Conservation (phyloP, 1,140 invertebrate genomes). For the Lordiphosa collinella region DNA sequence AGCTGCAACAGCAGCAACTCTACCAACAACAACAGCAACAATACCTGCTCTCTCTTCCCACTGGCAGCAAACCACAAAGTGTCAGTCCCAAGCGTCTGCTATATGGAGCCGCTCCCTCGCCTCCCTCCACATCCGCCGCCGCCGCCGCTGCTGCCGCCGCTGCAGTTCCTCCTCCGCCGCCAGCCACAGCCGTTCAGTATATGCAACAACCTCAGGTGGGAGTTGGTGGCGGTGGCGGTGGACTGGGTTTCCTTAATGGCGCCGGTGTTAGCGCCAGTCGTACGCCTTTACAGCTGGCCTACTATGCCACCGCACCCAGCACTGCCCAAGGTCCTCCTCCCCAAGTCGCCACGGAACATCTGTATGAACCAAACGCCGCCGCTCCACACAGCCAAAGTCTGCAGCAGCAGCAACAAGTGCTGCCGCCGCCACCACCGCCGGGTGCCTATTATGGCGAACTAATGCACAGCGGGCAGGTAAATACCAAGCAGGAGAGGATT, state of each 20-base stretch:
- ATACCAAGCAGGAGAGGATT: not conserved
- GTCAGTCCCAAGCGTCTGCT: conserved; percentile 70
- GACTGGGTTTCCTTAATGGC: conserved; percentile 61
- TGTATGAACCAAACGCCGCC: conserved; percentile 28
- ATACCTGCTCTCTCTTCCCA: conserved; percentile 55
- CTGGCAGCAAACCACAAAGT: conserved; percentile 52
- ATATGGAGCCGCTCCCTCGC: conserved; percentile 30
- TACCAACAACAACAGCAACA: conserved; percentile 61
- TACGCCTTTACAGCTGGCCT: conserved; percentile 61
- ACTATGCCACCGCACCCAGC: conserved; percentile 56
- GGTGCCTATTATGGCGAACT: conserved; percentile 74
- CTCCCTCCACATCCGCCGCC: conserved; percentile 11
- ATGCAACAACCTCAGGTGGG: conserved; percentile 40
- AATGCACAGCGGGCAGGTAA: conserved; percentile 71
- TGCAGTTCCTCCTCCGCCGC: conserved; percentile 3
- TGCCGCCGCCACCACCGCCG: conserved; percentile 53
- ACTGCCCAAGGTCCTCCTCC: conserved; percentile 43
- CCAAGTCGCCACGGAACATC: conserved; percentile 37
- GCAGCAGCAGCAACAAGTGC: conserved; percentile 41
- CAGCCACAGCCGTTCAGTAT: conserved; percentile 39
- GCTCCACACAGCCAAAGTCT: conserved; percentile 74
- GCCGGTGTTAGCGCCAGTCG: conserved; percentile 51
- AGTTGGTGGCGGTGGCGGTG: not conserved
- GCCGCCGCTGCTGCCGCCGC: conserved; percentile 9
- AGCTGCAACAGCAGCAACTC: conserved; percentile 51